Evolutionary conservation across 2,888 invertebrate genomes (phyloP).

Genomic region (Agrotis clavis): DNA sequence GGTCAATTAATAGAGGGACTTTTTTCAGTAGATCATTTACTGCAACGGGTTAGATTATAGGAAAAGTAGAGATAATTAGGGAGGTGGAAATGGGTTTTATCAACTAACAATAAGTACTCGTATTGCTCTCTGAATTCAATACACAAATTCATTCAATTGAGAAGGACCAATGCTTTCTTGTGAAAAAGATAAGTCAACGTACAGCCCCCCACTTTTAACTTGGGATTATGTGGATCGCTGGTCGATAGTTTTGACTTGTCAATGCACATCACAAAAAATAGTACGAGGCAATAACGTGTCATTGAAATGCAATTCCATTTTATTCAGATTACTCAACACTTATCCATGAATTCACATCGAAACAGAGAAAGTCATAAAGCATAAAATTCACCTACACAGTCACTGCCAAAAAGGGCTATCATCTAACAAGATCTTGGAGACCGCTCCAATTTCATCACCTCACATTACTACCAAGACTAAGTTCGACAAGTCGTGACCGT

Average conservation of each 20-base stretch:
- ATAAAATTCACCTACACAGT: conserved; percentile 18
- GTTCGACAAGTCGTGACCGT: conserved; percentile 59
- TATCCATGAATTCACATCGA: background rate
- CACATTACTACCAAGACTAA: conserved; percentile 27
- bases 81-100: background rate
- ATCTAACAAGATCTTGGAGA: conserved; percentile 38
- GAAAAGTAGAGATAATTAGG: background rate
- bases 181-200: too few species aligned
- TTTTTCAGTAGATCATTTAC: too few species aligned
- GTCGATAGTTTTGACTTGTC: too few species aligned
- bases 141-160: background rate
- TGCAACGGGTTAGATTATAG: background rate
- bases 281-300: too few species aligned
- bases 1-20: background rate
- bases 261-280: too few species aligned
- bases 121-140: background rate
- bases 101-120: too few species aligned
- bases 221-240: too few species aligned
- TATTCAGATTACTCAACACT: background rate
- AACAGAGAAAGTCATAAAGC: conserved; percentile 36
- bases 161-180: background rate
- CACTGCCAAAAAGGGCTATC: conserved; percentile 52
- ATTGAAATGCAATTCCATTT: background rate
- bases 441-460: conserved; percentile 56
- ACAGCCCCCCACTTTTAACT: too few species aligned